A percentile compares a stretch with the other conserved stretches of the same genome.
These are phyloP conservation scores for Tethea ocularis DNA, from an alignment of 2,888 invertebrate genomes.

Conservation along the genomic window DNA sequence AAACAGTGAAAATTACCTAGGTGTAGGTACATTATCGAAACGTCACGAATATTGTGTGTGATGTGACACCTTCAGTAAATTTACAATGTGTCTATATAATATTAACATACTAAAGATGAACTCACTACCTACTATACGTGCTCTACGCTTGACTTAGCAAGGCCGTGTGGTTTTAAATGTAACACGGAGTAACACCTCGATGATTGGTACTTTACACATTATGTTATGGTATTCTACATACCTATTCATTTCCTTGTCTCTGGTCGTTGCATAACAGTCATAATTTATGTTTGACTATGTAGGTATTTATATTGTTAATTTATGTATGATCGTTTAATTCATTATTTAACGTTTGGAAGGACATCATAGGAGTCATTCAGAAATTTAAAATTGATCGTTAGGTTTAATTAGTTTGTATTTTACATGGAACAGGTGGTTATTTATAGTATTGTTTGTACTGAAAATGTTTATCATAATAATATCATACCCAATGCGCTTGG, in stretches of 20 bases:
- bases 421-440: too few species aligned
- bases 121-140: constrained; percentile 13
- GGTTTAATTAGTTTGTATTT: not conserved
- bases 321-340: not conserved
- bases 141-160: constrained; percentile 19
- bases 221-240: not conserved
- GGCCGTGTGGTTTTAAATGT: constrained; percentile 22
- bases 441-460: too few species aligned
- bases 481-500: too few species aligned
- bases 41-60: not conserved
- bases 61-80: constrained; percentile 3
- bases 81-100: constrained; percentile 17
- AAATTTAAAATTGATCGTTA: not conserved
- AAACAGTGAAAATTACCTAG: not conserved
- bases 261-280: not conserved
- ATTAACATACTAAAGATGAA: constrained; percentile 15
- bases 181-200: not conserved
- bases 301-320: not conserved
- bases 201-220: not conserved
- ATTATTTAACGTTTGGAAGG: too few species aligned
- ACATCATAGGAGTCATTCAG: too few species aligned
- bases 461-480: too few species aligned
- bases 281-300: not conserved
- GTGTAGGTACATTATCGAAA: not conserved
- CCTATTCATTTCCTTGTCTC: constrained; percentile 22